phyloP scores from a whole-genome alignment of 2,797 vertebrate genomes.

The Platalea minor region DNA sequence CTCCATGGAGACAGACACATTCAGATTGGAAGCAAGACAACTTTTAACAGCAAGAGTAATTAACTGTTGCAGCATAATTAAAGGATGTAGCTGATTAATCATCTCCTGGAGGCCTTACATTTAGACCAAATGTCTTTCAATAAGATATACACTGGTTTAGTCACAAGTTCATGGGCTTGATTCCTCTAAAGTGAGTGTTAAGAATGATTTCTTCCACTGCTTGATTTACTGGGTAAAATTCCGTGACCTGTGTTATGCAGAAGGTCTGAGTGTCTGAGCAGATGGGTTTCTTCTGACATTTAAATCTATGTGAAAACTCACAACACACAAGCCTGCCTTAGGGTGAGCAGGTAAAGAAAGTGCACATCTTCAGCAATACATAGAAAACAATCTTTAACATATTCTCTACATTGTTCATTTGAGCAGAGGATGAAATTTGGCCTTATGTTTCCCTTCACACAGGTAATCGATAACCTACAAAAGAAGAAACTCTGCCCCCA shows the following conservation, averaged over 20 bases:
- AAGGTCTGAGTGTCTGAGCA: not conserved
- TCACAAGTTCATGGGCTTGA: slow-evolving; percentile 13
- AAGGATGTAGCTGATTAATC: slow-evolving; percentile 56
- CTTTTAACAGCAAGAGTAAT: slow-evolving; percentile 54
- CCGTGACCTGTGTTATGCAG: not conserved
- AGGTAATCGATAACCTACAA: not conserved
- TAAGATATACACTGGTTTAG: not conserved
- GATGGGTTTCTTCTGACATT: not conserved
- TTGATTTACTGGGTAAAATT: not conserved
- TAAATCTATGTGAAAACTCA: not conserved
- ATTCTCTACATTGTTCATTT: not conserved
- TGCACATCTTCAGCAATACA: not conserved
- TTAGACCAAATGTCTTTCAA: slow-evolving; percentile 40
- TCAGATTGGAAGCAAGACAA: slow-evolving; percentile 57
- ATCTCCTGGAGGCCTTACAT: slow-evolving; percentile 45
- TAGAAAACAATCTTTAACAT: not conserved
- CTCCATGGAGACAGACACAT: slow-evolving; percentile 64
- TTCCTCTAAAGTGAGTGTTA: too few relatives aligned
- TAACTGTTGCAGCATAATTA: slow-evolving; percentile 56
- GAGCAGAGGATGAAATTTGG: not conserved
- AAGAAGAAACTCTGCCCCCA: not conserved
- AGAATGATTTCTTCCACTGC: not conserved
- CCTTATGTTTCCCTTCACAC: not conserved
- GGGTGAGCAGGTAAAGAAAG: not conserved
- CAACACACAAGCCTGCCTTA: not conserved